These are phyloP conservation scores for Accipiter cooperii DNA, from an alignment of 2,113 vertebrate species.

Conservation along the genomic window DNA sequence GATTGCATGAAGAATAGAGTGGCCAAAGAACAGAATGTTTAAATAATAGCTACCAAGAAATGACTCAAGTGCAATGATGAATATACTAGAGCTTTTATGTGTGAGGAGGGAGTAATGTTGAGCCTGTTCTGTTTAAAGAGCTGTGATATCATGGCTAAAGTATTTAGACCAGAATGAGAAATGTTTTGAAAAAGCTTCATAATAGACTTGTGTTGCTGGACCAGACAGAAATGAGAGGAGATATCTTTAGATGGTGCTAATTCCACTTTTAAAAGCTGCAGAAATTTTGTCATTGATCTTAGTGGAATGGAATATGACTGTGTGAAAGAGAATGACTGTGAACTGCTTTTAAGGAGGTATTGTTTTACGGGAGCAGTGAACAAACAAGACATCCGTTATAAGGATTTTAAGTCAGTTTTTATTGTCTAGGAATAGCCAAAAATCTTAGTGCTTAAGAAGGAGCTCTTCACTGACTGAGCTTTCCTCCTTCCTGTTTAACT, in stretches of 20 bases:
- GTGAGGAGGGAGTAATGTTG: background rate
- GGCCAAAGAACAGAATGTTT: background rate
- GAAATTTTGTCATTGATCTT: background rate
- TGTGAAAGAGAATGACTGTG: background rate
- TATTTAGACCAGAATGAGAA: conserved; percentile 16
- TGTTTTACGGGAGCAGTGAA: background rate
- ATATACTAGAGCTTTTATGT: background rate
- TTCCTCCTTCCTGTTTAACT: background rate
- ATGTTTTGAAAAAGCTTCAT: background rate
- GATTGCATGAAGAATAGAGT: conserved; percentile 5
- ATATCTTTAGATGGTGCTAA: conserved; percentile 5
- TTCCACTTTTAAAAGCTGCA: background rate
- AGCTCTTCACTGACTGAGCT: background rate
- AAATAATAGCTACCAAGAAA: conserved; percentile 28
- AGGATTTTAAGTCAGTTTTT: background rate
- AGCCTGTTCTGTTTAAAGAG: background rate
- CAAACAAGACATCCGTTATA: background rate
- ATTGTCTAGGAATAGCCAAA: background rate
- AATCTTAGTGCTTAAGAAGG: background rate
- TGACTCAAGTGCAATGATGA: background rate
- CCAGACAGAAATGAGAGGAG: background rate
- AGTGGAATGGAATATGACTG: background rate
- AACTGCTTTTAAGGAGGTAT: background rate
- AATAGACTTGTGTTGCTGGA: background rate
- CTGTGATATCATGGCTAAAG: background rate